These are phyloP conservation scores for Epistrophella euchroma DNA, from an alignment of 2,888 invertebrate genomes.

Conservation along the genomic window DNA sequence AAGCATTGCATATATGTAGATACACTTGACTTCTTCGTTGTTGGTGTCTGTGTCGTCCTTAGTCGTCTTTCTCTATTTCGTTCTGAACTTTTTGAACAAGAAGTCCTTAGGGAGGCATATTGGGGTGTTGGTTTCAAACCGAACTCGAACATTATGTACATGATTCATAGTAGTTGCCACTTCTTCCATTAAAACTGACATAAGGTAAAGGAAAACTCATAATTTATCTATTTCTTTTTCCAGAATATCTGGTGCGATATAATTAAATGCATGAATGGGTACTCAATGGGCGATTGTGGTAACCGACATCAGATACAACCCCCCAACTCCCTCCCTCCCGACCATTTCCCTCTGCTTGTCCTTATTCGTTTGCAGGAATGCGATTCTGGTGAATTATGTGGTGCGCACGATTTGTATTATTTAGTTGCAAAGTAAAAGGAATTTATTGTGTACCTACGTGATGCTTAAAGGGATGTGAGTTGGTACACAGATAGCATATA, in stretches of 20 bases:
- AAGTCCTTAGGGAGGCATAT: neutral
- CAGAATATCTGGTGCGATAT: slow-evolving; percentile 47
- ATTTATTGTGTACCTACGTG: slow-evolving; percentile 34
- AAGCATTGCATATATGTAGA: neutral
- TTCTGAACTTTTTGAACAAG: slow-evolving; percentile 28
- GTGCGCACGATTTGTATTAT: slow-evolving; percentile 57
- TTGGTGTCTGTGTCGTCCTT: neutral
- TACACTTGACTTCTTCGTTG: slow-evolving; percentile 49
- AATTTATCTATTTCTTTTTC: slow-evolving; percentile 41
- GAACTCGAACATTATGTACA: neutral
- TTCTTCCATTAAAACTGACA: slow-evolving; percentile 25
- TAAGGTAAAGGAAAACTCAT: slow-evolving; percentile 45
- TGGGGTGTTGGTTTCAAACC: neutral
- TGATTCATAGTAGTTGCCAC: slow-evolving; percentile 1
- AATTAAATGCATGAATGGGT: slow-evolving; percentile 69
- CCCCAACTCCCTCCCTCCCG: too few relatives aligned
- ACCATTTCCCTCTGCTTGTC: neutral
- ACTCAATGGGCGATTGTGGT: slow-evolving; percentile 52
- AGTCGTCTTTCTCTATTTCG: slow-evolving; percentile 18
- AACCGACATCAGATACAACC: neutral
- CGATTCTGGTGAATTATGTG: slow-evolving; percentile 26
- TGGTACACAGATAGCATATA: neutral
- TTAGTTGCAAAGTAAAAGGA: slow-evolving; percentile 52
- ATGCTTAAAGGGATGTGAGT: neutral
- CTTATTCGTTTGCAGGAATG: slow-evolving; percentile 14